These are phyloP conservation scores for Sebastes iracundus DNA, from an alignment of 2,797 vertebrate species.

Conservation along the genomic window DNA sequence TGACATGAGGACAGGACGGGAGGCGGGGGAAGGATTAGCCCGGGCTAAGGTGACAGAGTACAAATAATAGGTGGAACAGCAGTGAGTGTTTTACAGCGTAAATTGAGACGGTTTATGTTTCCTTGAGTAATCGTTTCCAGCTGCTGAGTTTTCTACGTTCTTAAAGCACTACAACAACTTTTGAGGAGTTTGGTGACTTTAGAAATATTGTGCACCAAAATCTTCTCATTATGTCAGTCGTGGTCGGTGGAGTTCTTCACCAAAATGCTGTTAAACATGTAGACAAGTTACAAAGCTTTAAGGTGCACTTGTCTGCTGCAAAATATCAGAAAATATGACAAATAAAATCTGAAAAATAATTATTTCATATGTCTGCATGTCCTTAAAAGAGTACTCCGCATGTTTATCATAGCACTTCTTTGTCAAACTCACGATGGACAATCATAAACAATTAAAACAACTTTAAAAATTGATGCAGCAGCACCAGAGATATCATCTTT, in stretches of 20 bases:
- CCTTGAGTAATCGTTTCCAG: constrained; percentile 22
- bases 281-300: not conserved
- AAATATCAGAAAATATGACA: not conserved
- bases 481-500: too few relatives aligned
- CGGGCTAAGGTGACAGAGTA: constrained; percentile 45
- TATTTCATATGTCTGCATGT: not conserved
- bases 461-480: too few relatives aligned
- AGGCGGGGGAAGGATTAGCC: constrained; percentile 44
- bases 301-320: not conserved
- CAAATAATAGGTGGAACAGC: constrained; percentile 45
- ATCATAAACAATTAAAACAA: too few relatives aligned
- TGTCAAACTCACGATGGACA: too few relatives aligned
- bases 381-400: not conserved
- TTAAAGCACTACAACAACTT: not conserved
- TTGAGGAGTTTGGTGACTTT: not conserved
- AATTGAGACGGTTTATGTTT: constrained; percentile 41
- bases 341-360: not conserved
- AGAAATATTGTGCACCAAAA: not conserved
- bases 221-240: not conserved
- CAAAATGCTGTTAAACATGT: not conserved
- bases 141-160: not conserved
- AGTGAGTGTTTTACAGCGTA: constrained; percentile 35
- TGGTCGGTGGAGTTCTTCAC: not conserved
- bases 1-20: constrained; percentile 49
- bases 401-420: not conserved